phyloP scores from a whole-genome alignment of 2,113 vertebrate genomes.

The Progne subis region DNA sequence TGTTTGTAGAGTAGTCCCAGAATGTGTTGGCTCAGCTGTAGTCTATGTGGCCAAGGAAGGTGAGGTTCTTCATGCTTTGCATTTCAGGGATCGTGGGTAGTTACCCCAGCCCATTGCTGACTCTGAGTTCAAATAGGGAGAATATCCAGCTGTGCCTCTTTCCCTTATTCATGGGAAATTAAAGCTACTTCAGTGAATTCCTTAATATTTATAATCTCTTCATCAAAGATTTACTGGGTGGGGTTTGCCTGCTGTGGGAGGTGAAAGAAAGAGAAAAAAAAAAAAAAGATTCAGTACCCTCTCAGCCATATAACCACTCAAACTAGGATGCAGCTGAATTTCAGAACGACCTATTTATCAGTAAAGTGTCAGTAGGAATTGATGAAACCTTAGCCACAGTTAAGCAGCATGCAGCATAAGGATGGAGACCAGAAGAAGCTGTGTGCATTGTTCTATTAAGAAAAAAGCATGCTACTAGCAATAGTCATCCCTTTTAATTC shows the following conservation, averaged over 20 bases:
- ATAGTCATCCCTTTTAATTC: slow-evolving; percentile 55
- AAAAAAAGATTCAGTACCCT: slow-evolving; percentile 26
- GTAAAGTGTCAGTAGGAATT: slow-evolving; percentile 46
- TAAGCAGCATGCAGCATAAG: slow-evolving; percentile 53
- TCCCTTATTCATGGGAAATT: background rate
- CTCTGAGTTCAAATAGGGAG: background rate
- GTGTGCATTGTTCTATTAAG: slow-evolving; percentile 55
- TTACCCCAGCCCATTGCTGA: background rate
- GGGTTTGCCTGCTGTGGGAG: slow-evolving; percentile 26
- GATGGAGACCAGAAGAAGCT: slow-evolving; percentile 45
- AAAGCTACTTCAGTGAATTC: background rate
- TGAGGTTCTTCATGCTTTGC: background rate
- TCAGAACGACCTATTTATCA: slow-evolving; percentile 49
- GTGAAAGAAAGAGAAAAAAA: slow-evolving; percentile 20
- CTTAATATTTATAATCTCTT: slow-evolving; percentile 42
- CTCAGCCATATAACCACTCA: slow-evolving; percentile 44
- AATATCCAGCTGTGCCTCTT: background rate
- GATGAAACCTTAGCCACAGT: slow-evolving; percentile 58
- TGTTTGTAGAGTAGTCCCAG: background rate
- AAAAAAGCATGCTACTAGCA: slow-evolving; percentile 44
- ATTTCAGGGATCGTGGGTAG: background rate
- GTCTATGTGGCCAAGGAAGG: background rate
- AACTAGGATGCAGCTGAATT: slow-evolving; percentile 53
- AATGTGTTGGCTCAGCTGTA: background rate
- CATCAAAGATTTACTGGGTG: slow-evolving; percentile 23